phyloP scores from a whole-genome alignment of 2,113 vertebrate species.

The Candoia aspera region DNA sequence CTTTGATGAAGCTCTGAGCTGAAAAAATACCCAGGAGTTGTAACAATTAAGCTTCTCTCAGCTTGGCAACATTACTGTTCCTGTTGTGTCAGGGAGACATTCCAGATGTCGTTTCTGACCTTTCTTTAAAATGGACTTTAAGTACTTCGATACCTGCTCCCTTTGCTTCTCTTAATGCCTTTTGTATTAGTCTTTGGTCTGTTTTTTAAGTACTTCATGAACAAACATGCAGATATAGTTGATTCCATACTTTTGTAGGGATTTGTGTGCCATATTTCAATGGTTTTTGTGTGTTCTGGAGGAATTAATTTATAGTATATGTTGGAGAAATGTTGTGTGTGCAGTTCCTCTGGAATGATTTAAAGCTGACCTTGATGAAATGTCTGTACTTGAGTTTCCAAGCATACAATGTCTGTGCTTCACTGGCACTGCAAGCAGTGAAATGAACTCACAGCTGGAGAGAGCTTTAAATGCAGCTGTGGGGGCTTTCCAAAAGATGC shows the following conservation, averaged over 20 bases:
- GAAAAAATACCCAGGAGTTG: not conserved
- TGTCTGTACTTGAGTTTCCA: not conserved
- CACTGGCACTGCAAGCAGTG: not conserved
- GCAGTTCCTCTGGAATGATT: not conserved
- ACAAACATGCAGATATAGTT: not conserved
- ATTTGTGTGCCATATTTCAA: not conserved
- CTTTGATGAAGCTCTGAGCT: not conserved
- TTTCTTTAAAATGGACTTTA: not conserved
- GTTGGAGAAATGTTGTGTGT: not conserved
- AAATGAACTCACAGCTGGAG: not conserved
- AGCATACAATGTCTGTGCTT: not conserved
- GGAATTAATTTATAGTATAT: not conserved
- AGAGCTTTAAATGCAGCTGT: not conserved
- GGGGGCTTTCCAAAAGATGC: not conserved
- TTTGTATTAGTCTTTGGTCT: not conserved
- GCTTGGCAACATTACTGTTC: not conserved
- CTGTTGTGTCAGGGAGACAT: not conserved
- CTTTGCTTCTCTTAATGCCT: not conserved
- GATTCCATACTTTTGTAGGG: not conserved
- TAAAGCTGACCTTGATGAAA: not conserved
- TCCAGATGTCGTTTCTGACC: not conserved
- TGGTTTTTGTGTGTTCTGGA: not conserved
- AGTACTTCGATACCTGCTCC: not conserved
- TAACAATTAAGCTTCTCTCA: not conserved
- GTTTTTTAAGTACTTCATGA: not conserved